Evolutionary conservation across 2,797 vertebrate genomes (phyloP).

Genomic region (Alexandromys oeconomus): DNA sequence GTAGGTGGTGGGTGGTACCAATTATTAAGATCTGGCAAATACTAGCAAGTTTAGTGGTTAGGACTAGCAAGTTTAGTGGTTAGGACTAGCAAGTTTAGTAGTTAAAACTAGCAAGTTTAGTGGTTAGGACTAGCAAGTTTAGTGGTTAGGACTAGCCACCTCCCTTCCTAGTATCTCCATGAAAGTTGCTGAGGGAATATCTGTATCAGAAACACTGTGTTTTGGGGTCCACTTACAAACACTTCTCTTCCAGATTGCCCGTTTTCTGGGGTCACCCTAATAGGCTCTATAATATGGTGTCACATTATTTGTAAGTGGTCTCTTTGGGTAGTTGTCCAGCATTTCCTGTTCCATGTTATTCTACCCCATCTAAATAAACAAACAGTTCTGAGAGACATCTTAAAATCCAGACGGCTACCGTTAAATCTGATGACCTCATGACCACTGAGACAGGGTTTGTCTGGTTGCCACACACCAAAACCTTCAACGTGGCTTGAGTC

Average conservation of each 20-base stretch:
- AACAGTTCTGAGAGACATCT: background rate
- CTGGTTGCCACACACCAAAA: background rate
- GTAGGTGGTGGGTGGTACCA: no score
- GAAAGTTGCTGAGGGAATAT: background rate
- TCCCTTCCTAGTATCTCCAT: background rate
- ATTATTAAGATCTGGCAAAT: background rate
- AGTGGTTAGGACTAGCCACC: background rate
- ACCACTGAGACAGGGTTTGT: background rate
- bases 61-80: background rate
- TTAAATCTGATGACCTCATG: background rate
- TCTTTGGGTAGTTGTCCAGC: background rate
- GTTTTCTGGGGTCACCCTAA: background rate
- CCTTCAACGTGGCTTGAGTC: background rate
- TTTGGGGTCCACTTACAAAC: constrained; percentile 17
- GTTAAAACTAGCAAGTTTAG: no score
- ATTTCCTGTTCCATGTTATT: background rate
- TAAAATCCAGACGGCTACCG: background rate
- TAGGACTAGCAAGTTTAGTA: background rate
- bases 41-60: no score
- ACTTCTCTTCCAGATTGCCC: background rate
- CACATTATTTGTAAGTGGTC: background rate
- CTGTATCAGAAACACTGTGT: background rate
- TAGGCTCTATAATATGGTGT: background rate
- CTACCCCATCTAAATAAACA: background rate
- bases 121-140: background rate